phyloP scores from a whole-genome alignment of 2,113 vertebrate species.

The Tretioscincus oriximinensis region DNA sequence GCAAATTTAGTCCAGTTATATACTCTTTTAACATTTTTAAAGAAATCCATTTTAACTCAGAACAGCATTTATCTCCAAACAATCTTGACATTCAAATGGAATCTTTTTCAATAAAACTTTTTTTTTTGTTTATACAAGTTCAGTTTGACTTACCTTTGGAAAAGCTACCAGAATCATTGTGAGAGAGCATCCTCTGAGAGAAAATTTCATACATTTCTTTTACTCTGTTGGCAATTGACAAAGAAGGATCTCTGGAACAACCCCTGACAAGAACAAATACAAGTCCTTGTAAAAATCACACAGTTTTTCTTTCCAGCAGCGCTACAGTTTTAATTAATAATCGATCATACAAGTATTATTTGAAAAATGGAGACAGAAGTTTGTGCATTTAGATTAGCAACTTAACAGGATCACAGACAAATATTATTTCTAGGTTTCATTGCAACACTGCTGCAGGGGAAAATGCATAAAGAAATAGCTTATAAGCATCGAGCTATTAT shows the following conservation, averaged over 20 bases:
- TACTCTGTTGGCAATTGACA: constrained; percentile 80
- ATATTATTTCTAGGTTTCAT: too few relatives aligned
- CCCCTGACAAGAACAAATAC: constrained; percentile 67
- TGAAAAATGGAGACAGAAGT: neutral
- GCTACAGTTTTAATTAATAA: neutral
- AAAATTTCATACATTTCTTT: constrained; percentile 87
- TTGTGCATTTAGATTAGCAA: neutral
- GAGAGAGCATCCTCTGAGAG: constrained; percentile 72
- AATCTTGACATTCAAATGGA: neutral
- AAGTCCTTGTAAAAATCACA: neutral
- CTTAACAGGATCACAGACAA: neutral
- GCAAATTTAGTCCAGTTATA: neutral
- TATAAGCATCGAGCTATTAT: too few relatives aligned
- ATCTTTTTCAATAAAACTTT: neutral
- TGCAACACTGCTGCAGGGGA: too few relatives aligned
- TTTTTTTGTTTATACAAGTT: neutral
- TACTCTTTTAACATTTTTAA: neutral
- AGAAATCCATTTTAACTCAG: neutral
- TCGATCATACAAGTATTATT: neutral
- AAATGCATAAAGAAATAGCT: too few relatives aligned
- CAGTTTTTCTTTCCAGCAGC: neutral
- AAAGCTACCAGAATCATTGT: constrained; percentile 64
- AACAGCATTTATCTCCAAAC: neutral
- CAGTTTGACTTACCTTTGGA: constrained; percentile 76
- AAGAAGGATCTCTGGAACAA: constrained; percentile 88